A percentile compares a stretch with the other conserved stretches of the same genome.
These are phyloP conservation scores for Pseudopodoces humilis DNA, from an alignment of 2,113 vertebrate species.

Conservation along the genomic window DNA sequence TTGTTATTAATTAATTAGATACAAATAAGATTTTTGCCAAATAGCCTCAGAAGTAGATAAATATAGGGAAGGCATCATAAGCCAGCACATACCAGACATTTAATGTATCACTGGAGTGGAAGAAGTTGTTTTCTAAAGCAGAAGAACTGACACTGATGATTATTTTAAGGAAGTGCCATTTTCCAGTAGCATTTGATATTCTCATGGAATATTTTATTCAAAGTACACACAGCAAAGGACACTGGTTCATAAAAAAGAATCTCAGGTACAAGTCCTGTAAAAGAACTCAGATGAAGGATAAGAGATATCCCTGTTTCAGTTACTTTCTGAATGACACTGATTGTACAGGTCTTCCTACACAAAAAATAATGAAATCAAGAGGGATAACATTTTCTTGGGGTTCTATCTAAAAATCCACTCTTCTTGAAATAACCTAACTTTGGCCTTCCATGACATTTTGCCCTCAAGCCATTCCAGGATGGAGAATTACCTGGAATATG, in stretches of 20 bases:
- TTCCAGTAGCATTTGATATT: neutral
- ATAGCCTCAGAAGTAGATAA: neutral
- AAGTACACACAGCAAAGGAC: neutral
- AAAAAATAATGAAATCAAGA: neutral
- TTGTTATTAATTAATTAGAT: neutral
- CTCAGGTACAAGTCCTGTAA: neutral
- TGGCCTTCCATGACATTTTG: neutral
- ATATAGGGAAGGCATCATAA: neutral
- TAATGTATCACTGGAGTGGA: neutral
- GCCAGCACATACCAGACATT: neutral
- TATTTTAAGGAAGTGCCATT: neutral
- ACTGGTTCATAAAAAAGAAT: neutral
- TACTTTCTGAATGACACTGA: neutral
- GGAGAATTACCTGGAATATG: neutral
- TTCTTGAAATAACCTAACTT: neutral
- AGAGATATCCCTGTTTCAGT: neutral
- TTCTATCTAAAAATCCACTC: accelerated
- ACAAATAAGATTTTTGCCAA: neutral
- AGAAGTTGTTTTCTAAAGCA: neutral
- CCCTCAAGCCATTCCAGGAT: neutral
- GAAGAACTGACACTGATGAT: neutral
- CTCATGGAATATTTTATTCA: neutral
- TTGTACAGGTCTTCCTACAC: neutral
- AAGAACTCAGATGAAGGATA: neutral
- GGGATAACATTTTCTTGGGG: neutral